phyloP scores from a whole-genome alignment of 1,140 invertebrate genomes.

The Alviniconcha marisindica region DNA sequence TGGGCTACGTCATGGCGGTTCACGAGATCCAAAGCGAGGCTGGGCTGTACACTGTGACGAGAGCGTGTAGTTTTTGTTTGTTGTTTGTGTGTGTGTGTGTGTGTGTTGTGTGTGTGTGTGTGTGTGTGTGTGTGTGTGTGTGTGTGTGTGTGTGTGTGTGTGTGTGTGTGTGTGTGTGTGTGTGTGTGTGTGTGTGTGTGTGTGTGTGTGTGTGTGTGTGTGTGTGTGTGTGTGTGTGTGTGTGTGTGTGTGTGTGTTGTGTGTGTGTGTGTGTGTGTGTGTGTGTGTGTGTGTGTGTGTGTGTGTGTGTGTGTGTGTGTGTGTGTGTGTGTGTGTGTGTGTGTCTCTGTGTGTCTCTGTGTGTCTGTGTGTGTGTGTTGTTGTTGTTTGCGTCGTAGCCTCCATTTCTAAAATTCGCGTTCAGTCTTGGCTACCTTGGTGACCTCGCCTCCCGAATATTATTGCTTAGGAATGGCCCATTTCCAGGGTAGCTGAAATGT shows the following conservation, averaged over 20 bases:
- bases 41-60: too few species aligned
- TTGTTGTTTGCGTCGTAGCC: too few species aligned
- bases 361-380: too few species aligned
- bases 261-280: slow-evolving; percentile 28
- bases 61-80: too few species aligned
- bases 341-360: neutral
- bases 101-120: neutral
- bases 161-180: slow-evolving; percentile 27
- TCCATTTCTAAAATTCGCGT: too few species aligned
- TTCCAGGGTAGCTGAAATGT: too few species aligned
- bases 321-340: neutral
- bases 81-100: slow-evolving; percentile 31
- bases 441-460: too few species aligned
- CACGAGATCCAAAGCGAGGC: too few species aligned
- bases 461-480: too few species aligned
- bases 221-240: slow-evolving; percentile 13
- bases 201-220: neutral
- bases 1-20: too few species aligned
- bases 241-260: slow-evolving; percentile 28
- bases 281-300: slow-evolving; percentile 25
- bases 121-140: slow-evolving; percentile 24
- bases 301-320: slow-evolving; percentile 24
- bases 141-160: slow-evolving; percentile 17
- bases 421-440: too few species aligned
- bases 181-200: slow-evolving; percentile 24